Conservation (phyloP, 2,113 vertebrate species). For the Pelvicachromis taeniatus region DNA sequence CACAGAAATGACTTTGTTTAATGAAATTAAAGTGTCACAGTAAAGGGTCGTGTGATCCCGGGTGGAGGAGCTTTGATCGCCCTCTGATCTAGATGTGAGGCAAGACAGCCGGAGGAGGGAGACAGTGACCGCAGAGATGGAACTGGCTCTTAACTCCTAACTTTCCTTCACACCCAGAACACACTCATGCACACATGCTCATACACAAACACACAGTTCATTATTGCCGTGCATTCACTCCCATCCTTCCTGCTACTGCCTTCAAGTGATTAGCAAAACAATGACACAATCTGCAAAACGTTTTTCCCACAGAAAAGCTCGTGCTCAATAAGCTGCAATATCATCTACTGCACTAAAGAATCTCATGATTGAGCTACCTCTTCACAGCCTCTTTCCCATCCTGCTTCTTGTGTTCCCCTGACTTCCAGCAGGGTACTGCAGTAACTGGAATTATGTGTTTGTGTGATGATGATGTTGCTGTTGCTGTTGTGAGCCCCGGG, state of each 20-base stretch:
- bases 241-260: not conserved
- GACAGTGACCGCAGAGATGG: conserved; percentile 40
- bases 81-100: not conserved
- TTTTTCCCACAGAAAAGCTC: conserved; percentile 3
- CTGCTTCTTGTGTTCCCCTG: not conserved
- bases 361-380: conserved; percentile 20
- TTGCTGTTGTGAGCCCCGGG: not conserved
- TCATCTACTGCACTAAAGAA: not conserved
- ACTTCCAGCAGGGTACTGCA: not conserved
- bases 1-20: not conserved
- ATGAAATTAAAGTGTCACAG: not conserved
- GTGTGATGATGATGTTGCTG: not conserved
- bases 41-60: not conserved
- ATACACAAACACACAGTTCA: not conserved
- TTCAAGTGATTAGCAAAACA: conserved; percentile 12
- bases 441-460: conserved; percentile 5
- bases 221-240: not conserved
- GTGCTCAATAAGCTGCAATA: not conserved
- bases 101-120: conserved; percentile 50
- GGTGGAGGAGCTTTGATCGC: not conserved
- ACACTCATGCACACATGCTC: not conserved
- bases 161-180: not conserved
- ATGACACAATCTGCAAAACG: conserved; percentile 9
- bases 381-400: conserved; percentile 1
- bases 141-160: not conserved